phyloP scores from a whole-genome alignment of 2,888 invertebrate species.

The Gastrophysa polygoni region DNA sequence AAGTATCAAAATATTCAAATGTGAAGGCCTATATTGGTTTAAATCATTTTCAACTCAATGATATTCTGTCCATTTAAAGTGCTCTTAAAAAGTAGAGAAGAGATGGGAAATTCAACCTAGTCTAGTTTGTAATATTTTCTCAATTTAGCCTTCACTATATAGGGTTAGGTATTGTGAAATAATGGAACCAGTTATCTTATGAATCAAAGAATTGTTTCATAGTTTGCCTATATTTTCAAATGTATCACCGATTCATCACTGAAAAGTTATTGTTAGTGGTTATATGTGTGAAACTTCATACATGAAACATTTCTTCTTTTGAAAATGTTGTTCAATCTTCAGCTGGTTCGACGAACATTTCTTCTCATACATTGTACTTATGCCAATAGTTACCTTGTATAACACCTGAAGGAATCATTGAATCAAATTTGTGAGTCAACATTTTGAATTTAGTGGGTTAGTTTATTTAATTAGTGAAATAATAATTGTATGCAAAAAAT shows the following conservation, averaged over 20 bases:
- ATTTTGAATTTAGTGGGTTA: background rate
- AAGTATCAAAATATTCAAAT: background rate
- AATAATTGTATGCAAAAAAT: background rate
- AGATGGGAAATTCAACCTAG: conserved; percentile 42
- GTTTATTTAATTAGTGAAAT: background rate
- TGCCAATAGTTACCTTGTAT: background rate
- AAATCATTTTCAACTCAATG: conserved; percentile 22
- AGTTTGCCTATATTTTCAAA: no score
- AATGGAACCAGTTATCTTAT: no score
- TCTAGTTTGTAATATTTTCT: conserved; percentile 43
- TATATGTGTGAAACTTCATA: no score
- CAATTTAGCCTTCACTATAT: conserved; percentile 20
- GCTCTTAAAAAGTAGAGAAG: conserved; percentile 54
- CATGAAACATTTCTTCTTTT: no score
- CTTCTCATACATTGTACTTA: no score
- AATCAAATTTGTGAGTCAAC: background rate
- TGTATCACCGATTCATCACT: no score
- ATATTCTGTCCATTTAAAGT: conserved; percentile 55
- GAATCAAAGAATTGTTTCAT: no score
- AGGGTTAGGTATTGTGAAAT: background rate
- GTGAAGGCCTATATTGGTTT: background rate
- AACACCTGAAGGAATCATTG: background rate
- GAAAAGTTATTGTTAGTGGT: no score
- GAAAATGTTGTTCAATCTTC: no score
- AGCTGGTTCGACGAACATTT: no score